Percentiles rank a stretch among this genome's conserved stretches.
These are phyloP conservation scores for Cavia porcellus DNA, from an alignment of 2,113 vertebrate genomes.

Conservation along the genomic window DNA sequence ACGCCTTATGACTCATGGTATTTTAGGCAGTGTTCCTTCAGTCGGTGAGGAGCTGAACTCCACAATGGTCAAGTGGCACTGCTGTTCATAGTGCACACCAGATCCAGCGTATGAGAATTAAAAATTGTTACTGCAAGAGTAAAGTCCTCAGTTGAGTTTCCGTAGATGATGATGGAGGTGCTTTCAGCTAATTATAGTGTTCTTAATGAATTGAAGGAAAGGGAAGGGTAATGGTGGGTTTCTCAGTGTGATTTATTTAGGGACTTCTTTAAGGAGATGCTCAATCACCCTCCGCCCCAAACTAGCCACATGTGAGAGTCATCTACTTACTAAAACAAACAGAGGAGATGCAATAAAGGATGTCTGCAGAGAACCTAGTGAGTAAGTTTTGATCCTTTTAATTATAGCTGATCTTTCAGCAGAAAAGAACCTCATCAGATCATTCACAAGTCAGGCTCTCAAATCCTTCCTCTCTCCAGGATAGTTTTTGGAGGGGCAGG, in stretches of 20 bases:
- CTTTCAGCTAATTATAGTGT: neutral
- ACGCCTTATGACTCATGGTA: slow-evolving; percentile 69
- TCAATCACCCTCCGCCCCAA: slow-evolving; percentile 40
- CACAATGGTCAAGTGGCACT: slow-evolving; percentile 5
- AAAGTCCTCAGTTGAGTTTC: slow-evolving; percentile 67
- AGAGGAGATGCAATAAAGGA: neutral
- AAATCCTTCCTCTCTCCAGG: neutral
- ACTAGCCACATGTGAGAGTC: slow-evolving; percentile 42
- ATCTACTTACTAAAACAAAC: slow-evolving; percentile 13
- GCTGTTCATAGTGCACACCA: slow-evolving; percentile 58
- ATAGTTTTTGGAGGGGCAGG: too few species aligned
- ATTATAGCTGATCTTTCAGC: neutral
- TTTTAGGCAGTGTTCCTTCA: slow-evolving; percentile 26
- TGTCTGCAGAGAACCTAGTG: neutral
- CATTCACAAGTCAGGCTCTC: neutral
- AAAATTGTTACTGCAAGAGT: slow-evolving; percentile 57
- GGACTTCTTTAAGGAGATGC: slow-evolving; percentile 70
- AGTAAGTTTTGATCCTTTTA: neutral
- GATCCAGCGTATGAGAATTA: slow-evolving; percentile 1
- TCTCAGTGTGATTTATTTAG: slow-evolving; percentile 43
- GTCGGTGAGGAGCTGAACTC: slow-evolving; percentile 66
- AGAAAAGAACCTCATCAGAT: too few species aligned
- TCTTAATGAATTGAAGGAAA: slow-evolving; percentile 68
- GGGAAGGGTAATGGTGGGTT: slow-evolving; percentile 58
- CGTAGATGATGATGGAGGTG: slow-evolving; percentile 55